Evolutionary conservation across 2,113 vertebrate genomes (phyloP).

Genomic region (Chitala chitala): DNA sequence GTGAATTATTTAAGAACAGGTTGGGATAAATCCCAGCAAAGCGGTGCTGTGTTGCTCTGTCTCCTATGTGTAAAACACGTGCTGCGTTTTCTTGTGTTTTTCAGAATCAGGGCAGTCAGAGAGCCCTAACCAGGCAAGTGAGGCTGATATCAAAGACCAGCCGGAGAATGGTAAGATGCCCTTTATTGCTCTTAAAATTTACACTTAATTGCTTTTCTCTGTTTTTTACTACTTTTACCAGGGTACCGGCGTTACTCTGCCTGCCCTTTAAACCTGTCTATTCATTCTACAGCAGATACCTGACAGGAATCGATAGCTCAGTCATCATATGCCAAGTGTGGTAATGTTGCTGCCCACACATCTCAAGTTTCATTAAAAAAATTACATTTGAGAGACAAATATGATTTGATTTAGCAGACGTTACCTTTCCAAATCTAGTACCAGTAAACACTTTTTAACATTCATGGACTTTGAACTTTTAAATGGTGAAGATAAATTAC

Average conservation of each 20-base stretch:
- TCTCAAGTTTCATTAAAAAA: neutral
- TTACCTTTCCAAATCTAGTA: neutral
- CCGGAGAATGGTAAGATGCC: constrained; percentile 88
- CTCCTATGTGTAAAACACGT: neutral
- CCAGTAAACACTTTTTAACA: neutral
- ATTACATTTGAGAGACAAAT: neutral
- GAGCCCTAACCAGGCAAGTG: constrained; percentile 93
- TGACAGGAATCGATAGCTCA: neutral
- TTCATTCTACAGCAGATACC: neutral
- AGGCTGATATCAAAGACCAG: constrained; percentile 96
- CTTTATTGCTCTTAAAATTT: too few species aligned
- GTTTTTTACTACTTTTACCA: neutral
- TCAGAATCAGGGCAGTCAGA: constrained; percentile 92
- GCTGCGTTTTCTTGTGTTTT: constrained; percentile 60
- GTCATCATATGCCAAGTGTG: neutral
- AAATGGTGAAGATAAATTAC: too few species aligned
- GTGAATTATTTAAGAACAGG: too few species aligned
- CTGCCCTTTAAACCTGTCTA: neutral
- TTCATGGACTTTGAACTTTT: neutral
- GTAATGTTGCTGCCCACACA: constrained; percentile 1
- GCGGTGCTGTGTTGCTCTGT: neutral
- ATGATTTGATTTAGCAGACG: neutral
- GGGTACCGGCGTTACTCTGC: neutral
- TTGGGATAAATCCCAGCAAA: too few species aligned
- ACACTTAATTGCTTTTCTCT: neutral